Evolutionary conservation across 2,113 vertebrate species (phyloP).

Genomic region (Halichoeres trimaculatus): DNA sequence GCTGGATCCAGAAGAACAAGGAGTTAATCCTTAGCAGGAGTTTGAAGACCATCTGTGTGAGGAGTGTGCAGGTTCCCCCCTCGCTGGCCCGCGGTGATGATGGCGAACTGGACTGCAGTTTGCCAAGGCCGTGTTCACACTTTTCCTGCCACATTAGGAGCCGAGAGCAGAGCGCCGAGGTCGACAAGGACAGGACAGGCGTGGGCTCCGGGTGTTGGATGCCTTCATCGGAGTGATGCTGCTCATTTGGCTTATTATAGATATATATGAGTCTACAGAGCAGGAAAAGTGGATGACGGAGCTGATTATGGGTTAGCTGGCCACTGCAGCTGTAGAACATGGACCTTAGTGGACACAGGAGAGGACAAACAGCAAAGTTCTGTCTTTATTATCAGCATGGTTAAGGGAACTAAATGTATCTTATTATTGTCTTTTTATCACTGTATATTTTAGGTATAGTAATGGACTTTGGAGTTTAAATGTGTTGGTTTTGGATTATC

Average conservation of each 20-base stretch:
- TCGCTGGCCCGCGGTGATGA: constrained; percentile 51
- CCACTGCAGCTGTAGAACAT: constrained; percentile 72
- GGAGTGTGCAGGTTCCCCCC: constrained; percentile 48
- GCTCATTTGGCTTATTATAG: constrained; percentile 55
- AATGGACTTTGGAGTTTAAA: too few species aligned
- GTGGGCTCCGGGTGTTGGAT: constrained; percentile 54
- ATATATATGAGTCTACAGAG: constrained; percentile 50
- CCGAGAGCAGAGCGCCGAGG: constrained; percentile 42
- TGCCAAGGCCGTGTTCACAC: constrained; percentile 72
- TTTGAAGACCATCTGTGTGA: constrained; percentile 52
- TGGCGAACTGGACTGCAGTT: constrained; percentile 32
- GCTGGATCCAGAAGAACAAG: constrained; percentile 25
- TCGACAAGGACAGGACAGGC: constrained; percentile 58
- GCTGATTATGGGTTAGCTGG: constrained; percentile 73
- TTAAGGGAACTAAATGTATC: constrained; percentile 31
- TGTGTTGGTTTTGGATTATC: too few species aligned
- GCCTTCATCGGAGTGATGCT: constrained; percentile 58
- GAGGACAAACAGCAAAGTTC: constrained; percentile 36
- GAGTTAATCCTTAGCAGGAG: constrained; percentile 49
- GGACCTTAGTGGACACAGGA: constrained; percentile 61
- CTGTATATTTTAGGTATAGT: too few species aligned
- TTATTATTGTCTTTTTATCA: too few species aligned
- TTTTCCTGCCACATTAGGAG: constrained; percentile 68
- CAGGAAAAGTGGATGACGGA: constrained; percentile 61
- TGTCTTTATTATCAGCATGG: constrained; percentile 60